phyloP scores from a whole-genome alignment of 2,113 vertebrate genomes.

The Rana temporaria region DNA sequence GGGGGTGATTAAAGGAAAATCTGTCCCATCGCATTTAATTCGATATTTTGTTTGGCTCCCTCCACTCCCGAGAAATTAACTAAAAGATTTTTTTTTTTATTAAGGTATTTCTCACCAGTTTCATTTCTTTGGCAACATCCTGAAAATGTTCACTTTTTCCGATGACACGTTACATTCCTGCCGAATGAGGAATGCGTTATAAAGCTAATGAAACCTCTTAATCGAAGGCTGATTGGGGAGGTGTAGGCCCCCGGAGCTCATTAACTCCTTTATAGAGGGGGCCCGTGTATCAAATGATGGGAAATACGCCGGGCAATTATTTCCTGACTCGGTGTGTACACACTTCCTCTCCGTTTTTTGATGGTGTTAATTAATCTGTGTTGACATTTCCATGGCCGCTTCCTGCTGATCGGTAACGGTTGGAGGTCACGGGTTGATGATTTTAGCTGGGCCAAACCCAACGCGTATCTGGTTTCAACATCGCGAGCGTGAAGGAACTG shows the following conservation, averaged over 20 bases:
- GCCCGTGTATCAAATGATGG: background rate
- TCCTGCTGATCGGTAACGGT: slow-evolving; percentile 16
- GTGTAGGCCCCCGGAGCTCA: background rate
- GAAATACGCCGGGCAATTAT: background rate
- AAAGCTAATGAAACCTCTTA: background rate
- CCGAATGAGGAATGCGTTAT: background rate
- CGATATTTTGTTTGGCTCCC: slow-evolving; percentile 4
- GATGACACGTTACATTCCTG: background rate
- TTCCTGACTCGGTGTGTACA: background rate
- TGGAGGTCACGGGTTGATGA: background rate
- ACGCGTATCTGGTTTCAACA: background rate
- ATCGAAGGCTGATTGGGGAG: slow-evolving; percentile 1
- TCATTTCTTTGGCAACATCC: background rate
- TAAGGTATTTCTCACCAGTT: background rate
- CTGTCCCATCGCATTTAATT: background rate
- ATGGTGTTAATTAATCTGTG: background rate
- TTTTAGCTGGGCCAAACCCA: background rate
- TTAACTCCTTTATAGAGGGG: background rate
- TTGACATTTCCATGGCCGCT: slow-evolving; percentile 33
- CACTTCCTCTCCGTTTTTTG: background rate
- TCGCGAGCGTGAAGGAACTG: background rate
- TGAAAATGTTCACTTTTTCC: background rate
- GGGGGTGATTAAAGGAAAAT: slow-evolving; percentile 1
- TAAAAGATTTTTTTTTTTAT: no score
- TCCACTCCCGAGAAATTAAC: background rate